Percentiles rank a stretch among this genome's conserved stretches.
Evolutionary conservation across 2,888 invertebrate genomes (phyloP).

Genomic region (Phania funesta): DNA sequence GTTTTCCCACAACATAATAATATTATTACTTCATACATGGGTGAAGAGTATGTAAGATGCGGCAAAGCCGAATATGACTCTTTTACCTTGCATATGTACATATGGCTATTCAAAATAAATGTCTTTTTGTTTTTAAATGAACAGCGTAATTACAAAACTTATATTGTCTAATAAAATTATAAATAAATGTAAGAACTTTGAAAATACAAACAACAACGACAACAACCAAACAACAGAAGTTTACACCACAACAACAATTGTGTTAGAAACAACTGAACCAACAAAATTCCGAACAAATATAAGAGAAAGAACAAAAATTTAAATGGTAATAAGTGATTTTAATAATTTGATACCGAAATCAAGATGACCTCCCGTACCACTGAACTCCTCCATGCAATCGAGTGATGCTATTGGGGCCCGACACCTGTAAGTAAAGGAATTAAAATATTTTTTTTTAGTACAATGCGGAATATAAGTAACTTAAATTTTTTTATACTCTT

Average conservation of each 20-base stretch:
- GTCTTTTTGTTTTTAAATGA: too few species aligned
- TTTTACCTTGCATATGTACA: too few species aligned
- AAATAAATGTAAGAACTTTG: too few species aligned
- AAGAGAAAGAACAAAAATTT: slow-evolving; percentile 57
- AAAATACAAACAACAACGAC: neutral
- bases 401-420: slow-evolving; percentile 95
- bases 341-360: slow-evolving; percentile 81
- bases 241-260: slow-evolving; percentile 35
- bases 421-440: slow-evolving; percentile 83
- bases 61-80: too few species aligned
- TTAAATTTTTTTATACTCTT: too few species aligned
- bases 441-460: neutral
- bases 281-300: slow-evolving; percentile 32
- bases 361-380: slow-evolving; percentile 83
- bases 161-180: too few species aligned
- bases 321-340: slow-evolving; percentile 74
- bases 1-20: too few species aligned
- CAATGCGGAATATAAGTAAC: neutral
- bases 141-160: too few species aligned
- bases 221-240: slow-evolving; percentile 32
- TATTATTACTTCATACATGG: too few species aligned
- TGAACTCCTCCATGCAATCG: slow-evolving; percentile 97
- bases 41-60: too few species aligned
- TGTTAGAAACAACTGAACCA: slow-evolving; percentile 17
- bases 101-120: too few species aligned